Evolutionary conservation across 2,113 vertebrate species (phyloP).

Genomic region (Osmerus mordax): DNA sequence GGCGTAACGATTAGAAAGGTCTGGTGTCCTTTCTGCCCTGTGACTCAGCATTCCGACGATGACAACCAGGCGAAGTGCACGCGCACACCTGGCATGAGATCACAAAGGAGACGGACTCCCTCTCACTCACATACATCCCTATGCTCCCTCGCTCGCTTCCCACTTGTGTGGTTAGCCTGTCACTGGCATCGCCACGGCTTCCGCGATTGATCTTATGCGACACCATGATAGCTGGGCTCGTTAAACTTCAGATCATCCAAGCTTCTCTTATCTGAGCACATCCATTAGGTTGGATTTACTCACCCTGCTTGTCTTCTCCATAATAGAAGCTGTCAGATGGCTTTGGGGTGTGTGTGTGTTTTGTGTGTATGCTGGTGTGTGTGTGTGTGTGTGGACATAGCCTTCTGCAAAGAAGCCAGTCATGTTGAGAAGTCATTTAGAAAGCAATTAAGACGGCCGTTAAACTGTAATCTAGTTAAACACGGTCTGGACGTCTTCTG

Average conservation of each 20-base stretch:
- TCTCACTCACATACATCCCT: slow-evolving; percentile 23
- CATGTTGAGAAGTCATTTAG: slow-evolving; percentile 18
- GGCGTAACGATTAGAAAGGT: slow-evolving; percentile 38
- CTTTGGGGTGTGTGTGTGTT: background rate
- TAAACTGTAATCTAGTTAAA: slow-evolving; percentile 21
- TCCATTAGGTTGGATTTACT: slow-evolving; percentile 15
- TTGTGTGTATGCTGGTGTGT: slow-evolving; percentile 21
- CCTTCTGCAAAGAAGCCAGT: background rate
- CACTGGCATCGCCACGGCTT: background rate
- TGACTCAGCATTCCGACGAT: slow-evolving; percentile 62
- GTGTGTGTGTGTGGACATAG: slow-evolving; percentile 14
- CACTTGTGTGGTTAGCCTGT: slow-evolving; percentile 15
- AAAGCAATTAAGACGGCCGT: slow-evolving; percentile 18
- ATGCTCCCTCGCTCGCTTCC: background rate
- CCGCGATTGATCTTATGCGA: slow-evolving; percentile 17
- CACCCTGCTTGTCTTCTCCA: slow-evolving; percentile 6
- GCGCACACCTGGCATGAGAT: slow-evolving; percentile 6
- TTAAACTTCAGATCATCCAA: background rate
- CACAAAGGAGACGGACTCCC: slow-evolving; percentile 9
- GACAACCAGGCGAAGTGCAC: slow-evolving; percentile 1
- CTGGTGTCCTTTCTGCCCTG: slow-evolving; percentile 48
- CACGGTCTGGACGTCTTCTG: background rate
- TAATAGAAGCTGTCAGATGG: slow-evolving; percentile 7
- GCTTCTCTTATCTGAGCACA: slow-evolving; percentile 15
- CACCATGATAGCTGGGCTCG: background rate